Evolutionary conservation across 2,113 vertebrate species (phyloP), one percentile per base, ranked within the genome.

Genomic region (Triplophysa siluroides): DNA sequence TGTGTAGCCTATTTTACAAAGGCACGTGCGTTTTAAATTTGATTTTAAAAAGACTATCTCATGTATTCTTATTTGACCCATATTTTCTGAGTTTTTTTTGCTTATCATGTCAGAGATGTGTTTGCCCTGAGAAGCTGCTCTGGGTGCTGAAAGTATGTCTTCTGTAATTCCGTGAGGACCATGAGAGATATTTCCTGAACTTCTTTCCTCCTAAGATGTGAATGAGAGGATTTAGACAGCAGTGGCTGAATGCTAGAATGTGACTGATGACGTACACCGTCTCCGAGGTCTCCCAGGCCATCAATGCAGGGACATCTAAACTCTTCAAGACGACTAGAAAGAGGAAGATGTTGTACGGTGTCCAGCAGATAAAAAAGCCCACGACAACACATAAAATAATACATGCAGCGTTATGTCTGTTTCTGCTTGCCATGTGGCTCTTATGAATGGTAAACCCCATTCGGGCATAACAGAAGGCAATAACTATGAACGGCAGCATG

Each of bases 281-380:
- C 60, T 86, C 66, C 1, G 89, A 45, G 21, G 66, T 38, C 1
- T 85, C 79, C 52, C 38, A 75, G 1, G 11, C 33, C 13, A 2
- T 0, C 21, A 47, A 50, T 7, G 76, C 38, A 9, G 23, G 0
- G 0, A 71, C 0, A 1, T 84, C 1, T 8, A 24, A 19, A 8
- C 79, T 41, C 38, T 83, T 62, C 52, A 88, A 80, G 8, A 87
- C 85, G 0, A 33, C 16, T 2, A 91, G n/a, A 14, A 92, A 56
- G 3, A 91, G 1, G 14, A 85, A 11, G 26, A 92, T 60, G 19
- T 90, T 93, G 56, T 90, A 92, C 0, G 91, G 92, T 0, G 89
- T 86, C 92, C 90, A 93, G 54, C 92, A 92, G 71, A 93, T 65
- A 45, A 93, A 92, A 65, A 91, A 93, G 29, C 84, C 83, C 10